phyloP scores from a whole-genome alignment of 2,113 vertebrate genomes.

The Takifugu bimaculatus region DNA sequence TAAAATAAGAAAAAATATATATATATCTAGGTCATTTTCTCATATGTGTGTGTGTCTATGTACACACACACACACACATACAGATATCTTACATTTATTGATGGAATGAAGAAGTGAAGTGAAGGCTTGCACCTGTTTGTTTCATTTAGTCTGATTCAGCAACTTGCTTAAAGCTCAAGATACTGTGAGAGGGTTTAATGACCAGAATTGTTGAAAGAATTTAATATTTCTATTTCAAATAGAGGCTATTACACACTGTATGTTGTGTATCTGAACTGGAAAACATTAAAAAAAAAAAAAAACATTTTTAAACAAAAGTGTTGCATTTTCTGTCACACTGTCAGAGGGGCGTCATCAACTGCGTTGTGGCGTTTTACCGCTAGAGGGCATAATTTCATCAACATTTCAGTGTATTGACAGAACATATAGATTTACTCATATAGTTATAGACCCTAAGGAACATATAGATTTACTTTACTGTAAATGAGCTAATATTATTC shows the following conservation, averaged over 20 bases:
- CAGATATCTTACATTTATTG: conserved; percentile 62
- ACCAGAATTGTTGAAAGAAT: conserved; percentile 63
- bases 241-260: conserved; percentile 83
- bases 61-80: conserved; percentile 27
- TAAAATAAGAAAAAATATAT: conserved; percentile 12
- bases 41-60: conserved; percentile 3
- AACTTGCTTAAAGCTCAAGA: conserved; percentile 70
- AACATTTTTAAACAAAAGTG: conserved; percentile 73
- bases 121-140: conserved; percentile 78
- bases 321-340: conserved; percentile 24
- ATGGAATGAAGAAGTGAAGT: conserved; percentile 40
- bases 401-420: no score
- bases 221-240: conserved; percentile 82
- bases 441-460: no score
- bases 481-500: no score
- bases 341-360: background rate
- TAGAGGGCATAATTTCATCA: background rate
- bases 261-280: conserved; percentile 81
- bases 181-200: conserved; percentile 64
- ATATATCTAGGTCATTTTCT: conserved; percentile 26
- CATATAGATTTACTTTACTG: no score
- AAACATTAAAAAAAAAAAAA: conserved; percentile 71
- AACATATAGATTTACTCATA: no score
- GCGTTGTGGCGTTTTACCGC: background rate
- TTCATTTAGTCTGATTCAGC: conserved; percentile 73